These are phyloP conservation scores for Pteropus alecto DNA, from an alignment of 2,113 vertebrate species.

Conservation along the genomic window DNA sequence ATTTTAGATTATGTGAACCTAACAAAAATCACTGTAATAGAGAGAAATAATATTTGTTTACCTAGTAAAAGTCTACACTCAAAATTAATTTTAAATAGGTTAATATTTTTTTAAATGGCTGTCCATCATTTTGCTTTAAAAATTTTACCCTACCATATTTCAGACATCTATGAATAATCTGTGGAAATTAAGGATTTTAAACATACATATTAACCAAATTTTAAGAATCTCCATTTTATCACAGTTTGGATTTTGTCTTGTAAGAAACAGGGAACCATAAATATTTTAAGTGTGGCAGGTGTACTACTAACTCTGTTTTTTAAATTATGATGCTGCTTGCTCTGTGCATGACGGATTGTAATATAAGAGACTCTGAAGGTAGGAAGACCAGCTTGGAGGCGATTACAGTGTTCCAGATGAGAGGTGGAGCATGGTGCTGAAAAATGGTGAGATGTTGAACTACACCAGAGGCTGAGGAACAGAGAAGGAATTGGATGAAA, in stretches of 20 bases:
- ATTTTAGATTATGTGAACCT: conserved; percentile 53
- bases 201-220: not conserved
- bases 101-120: not conserved
- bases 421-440: not conserved
- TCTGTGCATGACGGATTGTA: conserved; percentile 9
- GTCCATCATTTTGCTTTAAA: not conserved
- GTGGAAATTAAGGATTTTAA: conserved; percentile 3
- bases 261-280: not conserved
- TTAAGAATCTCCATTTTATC: not conserved
- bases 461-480: not conserved
- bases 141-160: not conserved
- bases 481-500: not conserved
- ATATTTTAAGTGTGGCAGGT: conserved; percentile 4
- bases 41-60: conserved; percentile 52
- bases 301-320: conserved; percentile 35
- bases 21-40: conserved; percentile 35
- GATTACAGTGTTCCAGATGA: not conserved
- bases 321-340: not conserved
- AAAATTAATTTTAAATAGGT: not conserved
- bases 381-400: not conserved
- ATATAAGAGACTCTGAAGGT: not conserved
- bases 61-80: not conserved
- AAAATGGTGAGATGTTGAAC: not conserved
- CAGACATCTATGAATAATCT: not conserved
- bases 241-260: not conserved